phyloP scores from a whole-genome alignment of 2,113 vertebrate genomes.

The Rhea americana region DNA sequence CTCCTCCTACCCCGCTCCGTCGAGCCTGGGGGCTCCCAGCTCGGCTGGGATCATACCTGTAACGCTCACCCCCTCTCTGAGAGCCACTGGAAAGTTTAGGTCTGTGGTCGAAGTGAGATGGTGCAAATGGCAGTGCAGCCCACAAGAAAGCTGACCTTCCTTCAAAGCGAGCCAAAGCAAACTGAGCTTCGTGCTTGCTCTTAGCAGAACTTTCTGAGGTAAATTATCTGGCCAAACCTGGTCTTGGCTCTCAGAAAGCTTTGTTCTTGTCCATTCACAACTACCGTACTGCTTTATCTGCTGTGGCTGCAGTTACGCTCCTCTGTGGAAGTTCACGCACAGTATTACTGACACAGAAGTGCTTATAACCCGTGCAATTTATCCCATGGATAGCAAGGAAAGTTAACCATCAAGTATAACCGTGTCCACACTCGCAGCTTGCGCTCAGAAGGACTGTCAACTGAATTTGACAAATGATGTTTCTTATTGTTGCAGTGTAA shows the following conservation, averaged over 20 bases:
- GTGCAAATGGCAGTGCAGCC: not conserved
- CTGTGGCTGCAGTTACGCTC: not conserved
- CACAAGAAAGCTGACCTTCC: not conserved
- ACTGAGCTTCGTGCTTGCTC: not conserved
- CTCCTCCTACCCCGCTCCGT: too few species aligned
- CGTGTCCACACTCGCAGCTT: not conserved
- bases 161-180: not conserved
- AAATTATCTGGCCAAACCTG: not conserved
- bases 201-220: not conserved
- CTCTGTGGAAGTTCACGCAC: not conserved
- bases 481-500: not conserved
- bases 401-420: not conserved
- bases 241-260: not conserved
- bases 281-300: not conserved
- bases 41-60: fast-evolving
- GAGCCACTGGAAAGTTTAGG: not conserved
- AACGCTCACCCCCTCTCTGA: fast-evolving
- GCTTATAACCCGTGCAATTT: not conserved
- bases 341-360: not conserved
- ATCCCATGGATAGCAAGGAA: not conserved
- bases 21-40: not conserved
- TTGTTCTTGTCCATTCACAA: not conserved
- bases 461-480: not conserved
- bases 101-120: not conserved
- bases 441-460: not conserved